Conservation (phyloP, 2,797 vertebrate genomes). For the Knipowitschia caucasica region DNA sequence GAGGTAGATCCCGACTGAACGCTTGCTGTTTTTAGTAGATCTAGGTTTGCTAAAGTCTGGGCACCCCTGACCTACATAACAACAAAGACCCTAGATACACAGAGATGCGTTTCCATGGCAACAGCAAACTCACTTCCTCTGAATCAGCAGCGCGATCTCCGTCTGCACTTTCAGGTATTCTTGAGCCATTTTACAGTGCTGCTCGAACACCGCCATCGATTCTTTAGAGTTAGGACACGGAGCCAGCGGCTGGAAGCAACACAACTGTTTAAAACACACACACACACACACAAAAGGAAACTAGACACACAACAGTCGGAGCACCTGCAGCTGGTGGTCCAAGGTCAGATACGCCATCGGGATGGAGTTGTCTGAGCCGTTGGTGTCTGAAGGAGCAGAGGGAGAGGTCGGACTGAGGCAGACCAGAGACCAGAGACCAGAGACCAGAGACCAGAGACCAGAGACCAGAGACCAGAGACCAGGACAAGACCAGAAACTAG, state of each 20-base stretch:
- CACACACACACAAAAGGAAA: too few relatives aligned
- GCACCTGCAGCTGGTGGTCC: constrained; percentile 98
- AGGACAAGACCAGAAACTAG: not conserved
- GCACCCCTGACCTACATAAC: too few relatives aligned
- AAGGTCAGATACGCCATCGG: constrained; percentile 99
- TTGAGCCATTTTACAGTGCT: constrained; percentile 99
- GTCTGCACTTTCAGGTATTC: constrained; percentile 99
- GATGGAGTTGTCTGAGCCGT: constrained; percentile 98
- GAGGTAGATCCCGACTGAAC: too few relatives aligned
- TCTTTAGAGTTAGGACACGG: constrained; percentile 99
- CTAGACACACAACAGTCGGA: not conserved
- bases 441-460: not conserved
- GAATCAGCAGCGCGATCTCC: constrained; percentile 94
- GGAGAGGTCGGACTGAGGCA: not conserved
- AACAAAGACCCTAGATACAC: not conserved
- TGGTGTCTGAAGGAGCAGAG: constrained; percentile 81
- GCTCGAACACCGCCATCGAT: constrained; percentile 99
- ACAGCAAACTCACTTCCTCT: constrained; percentile 89
- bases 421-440: not conserved
- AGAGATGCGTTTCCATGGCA: not conserved
- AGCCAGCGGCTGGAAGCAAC: constrained; percentile 88
- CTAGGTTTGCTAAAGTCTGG: too few relatives aligned
- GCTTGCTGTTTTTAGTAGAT: too few relatives aligned
- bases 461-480: not conserved
- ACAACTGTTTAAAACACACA: not conserved